Evolutionary conservation across 1,140 invertebrate species (phyloP), one percentile per base, ranked within the genome.

Genomic region (Globodera rostochiensis): DNA sequence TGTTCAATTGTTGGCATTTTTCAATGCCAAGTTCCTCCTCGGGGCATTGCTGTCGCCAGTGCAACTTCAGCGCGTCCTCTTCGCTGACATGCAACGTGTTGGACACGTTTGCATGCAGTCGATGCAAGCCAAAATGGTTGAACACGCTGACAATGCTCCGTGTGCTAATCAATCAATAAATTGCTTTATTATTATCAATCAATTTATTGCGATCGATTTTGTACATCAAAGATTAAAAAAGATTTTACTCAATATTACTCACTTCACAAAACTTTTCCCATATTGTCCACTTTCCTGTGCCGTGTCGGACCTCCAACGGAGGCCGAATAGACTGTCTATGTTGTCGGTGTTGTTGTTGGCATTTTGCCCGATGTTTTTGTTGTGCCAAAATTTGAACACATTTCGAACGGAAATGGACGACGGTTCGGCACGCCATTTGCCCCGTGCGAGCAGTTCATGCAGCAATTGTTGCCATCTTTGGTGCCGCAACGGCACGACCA

Each of bases 91-190:
- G 84, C 84, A 91, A 88, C 73, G 91, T 91, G 83, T 92, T 91
- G 80, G 91, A 91, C 3, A 91, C 91, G 6, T 92, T 91, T 7
- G 92, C 91, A 80, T 92, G 91, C 11, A 94, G 84, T 66, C 92
- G 91, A 70, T 92, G 92, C 84, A 96, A 92, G 89, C 96, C 95
- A 90, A 97, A 96, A 87, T 97, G 92, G 90, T 96, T 97, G 91
- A 97, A 98, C 3, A 97, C 95, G 87, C 96, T 97, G 73, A 95
- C 92, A 0, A 96, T 95, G 90, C 96, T 95, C 90, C 95, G 91
- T 3, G 93, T 93, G 64, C 88, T 88, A 76, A 80, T 84, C 75
- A 3, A 11, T 13, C 49, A 15, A 6, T 36, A 9, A 76, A 13
- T 67, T 64, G 11, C n/a, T 21, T 4, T 3, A 13, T 11, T 76